Conservation (phyloP, 2,113 vertebrate genomes). For the Nipponia nippon region DNA sequence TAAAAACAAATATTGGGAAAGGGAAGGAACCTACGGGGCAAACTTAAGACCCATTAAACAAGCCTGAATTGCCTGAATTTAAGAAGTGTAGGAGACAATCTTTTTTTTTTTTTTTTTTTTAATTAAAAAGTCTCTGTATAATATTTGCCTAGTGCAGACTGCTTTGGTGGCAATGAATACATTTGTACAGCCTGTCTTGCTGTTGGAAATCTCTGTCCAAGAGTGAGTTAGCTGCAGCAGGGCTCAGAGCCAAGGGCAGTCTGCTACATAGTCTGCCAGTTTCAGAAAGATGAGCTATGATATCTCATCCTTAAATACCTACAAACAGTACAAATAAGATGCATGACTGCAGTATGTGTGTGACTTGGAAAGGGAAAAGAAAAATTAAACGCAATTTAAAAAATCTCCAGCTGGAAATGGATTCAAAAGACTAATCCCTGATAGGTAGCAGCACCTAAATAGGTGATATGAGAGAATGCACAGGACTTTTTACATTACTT, state of each 20-base stretch:
- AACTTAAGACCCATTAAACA: neutral
- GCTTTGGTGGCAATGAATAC: neutral
- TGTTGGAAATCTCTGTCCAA: neutral
- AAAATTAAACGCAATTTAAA: neutral
- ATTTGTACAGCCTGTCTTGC: neutral
- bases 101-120: neutral
- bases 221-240: neutral
- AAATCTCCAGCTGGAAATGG: neutral
- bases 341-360: neutral
- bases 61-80: neutral
- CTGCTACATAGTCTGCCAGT: neutral
- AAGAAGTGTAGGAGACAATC: neutral
- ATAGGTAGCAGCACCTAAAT: neutral
- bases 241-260: neutral
- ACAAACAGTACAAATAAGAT: neutral
- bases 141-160: neutral
- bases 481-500: neutral
- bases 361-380: neutral
- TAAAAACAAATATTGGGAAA: neutral
- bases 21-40: neutral
- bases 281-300: neutral
- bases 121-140: neutral
- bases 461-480: neutral
- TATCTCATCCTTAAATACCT: neutral
- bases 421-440: neutral